These are phyloP conservation scores for Antrozous pallidus DNA, from an alignment of 2,797 vertebrate species.

Conservation along the genomic window DNA sequence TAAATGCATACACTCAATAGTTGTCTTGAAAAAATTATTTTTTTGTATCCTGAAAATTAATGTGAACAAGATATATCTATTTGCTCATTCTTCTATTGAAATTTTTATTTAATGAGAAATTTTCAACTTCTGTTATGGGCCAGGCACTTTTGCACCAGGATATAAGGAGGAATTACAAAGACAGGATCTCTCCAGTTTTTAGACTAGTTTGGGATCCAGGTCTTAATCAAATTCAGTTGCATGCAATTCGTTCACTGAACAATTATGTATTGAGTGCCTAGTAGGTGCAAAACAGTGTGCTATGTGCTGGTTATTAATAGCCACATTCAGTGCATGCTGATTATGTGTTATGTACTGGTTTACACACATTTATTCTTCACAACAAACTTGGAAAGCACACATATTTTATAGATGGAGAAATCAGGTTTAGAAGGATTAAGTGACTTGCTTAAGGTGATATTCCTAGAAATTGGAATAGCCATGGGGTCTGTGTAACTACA, in stretches of 20 bases:
- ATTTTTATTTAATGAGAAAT: neutral
- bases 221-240: neutral
- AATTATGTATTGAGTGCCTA: neutral
- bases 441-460: neutral
- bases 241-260: neutral
- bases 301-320: neutral
- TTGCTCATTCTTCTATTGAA: neutral
- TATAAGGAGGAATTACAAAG: neutral
- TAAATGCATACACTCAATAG: neutral
- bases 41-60: conserved; percentile 16
- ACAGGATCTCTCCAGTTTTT: neutral
- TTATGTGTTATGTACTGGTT: neutral
- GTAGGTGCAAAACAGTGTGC: neutral
- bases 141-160: neutral
- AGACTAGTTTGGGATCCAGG: neutral
- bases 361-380: neutral
- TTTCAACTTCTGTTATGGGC: neutral
- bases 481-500: neutral
- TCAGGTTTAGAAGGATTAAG: neutral
- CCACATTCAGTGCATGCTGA: neutral
- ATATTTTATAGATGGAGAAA: neutral
- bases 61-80: neutral
- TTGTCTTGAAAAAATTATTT: neutral
- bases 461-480: neutral
- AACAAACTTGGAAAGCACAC: neutral